Evolutionary conservation across 1,140 invertebrate species (phyloP), one percentile per base, ranked within the genome.

Genomic region (Drosophila pachea): DNA sequence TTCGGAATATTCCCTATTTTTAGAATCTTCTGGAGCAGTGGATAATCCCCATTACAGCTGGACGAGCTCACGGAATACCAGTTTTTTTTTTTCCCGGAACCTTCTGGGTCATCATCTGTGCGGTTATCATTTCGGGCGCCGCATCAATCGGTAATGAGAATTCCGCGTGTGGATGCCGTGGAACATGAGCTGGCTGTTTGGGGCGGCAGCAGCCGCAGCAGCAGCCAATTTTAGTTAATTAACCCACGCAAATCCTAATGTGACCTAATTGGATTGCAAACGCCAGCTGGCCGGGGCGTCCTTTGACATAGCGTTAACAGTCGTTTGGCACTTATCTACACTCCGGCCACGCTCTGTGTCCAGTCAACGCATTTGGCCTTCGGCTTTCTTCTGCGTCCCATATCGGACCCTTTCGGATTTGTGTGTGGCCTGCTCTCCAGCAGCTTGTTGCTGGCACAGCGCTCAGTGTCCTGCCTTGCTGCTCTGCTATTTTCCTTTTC

Each of bases 211-310:
- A 42, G 40, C n/a, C 0, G 45, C 45, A 3, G 42, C 48, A 52
- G 50, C 52, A 48, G 77, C 68, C 68, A 75, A 83, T 78, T 75
- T 84, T 63, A 79, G 78, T 84, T 83, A 79, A 83, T 83, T 78
- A 83, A 83, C 84, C 72, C 75, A 66, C 64, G 79, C 59, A 84
- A 83, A 84, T 84, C 78, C 68, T 83, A 83, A 83, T 83, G 76
- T 84, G 68, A 75, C 68, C 78, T 83, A 83, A 83, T 83, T 83
- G 78, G 72, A 73, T 69, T 66, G 53, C 70, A 67, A 52, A 4
- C 63, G 60, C 47, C 64, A 73, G 75, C 73, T 74, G 68, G 49
- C 75, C 75, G 66, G 72, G 56, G 66, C 36, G 69, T 48, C 59
- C 42, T 50, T 43, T 14, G 36, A 60, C 22, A 40, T 7, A 29